Evolutionary conservation across 1,140 invertebrate species (phyloP), one percentile per base, ranked within the genome.

Genomic region (Maniola jurtina): DNA sequence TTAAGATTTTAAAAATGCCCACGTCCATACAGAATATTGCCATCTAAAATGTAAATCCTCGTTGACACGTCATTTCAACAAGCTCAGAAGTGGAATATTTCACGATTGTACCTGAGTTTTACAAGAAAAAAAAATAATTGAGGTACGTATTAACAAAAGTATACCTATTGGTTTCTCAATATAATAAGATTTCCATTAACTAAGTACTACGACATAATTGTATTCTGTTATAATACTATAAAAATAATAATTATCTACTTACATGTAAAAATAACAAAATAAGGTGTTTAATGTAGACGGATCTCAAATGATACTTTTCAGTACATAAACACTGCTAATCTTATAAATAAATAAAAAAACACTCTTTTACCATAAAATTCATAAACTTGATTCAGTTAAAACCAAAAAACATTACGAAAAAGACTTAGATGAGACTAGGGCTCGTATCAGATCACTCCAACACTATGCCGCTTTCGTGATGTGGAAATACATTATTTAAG

Each of bases 391-490:
- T 75, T 65, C 68, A 71, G 64, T 59, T 59, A 61, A 68, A 75
- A 25, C 71, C 38, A 61, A 70, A 70, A 61, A 61, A 70, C 61
- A 67, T 72, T 70, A 76, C 34, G 66, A 79, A 66, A 71, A 77
- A 80, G 82, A 84, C 80, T 84, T 81, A 83, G 80, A 79, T 66
- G 75, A 72, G 83, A 83, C 80, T 83, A 82, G 83, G 75, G 76
- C 68, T 76, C 68, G 62, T 79, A 64, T 77, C 69, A 70, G 70
- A 58, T n/a, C 60, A 60, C 66, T 64, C 71, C 63, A 66, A 47
- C 48, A 62, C 58, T 56, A 63, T 61, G 58, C 63, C 66, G 61
- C 63, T 57, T 66, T 66, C 55, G 48, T 65, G 52, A 64, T 72
- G 54, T 60, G 48, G 35, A 40, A 40, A 45, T 35, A 13, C 57